Base-by-base conservation (phyloP, 2,888 invertebrate species). In the Meiosimyza decipiens region DNA sequence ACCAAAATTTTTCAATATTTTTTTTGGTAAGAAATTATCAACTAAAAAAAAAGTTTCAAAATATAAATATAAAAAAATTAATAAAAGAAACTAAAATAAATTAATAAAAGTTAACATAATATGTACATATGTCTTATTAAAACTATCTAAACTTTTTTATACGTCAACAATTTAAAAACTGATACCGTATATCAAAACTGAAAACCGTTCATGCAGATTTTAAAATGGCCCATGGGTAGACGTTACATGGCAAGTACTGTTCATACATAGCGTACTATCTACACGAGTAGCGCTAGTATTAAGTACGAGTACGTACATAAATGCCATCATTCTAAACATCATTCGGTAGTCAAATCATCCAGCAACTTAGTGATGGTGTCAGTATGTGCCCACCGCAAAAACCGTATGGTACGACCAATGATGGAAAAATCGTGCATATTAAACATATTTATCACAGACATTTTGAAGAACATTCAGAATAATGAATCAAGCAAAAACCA, bases 401-500 rank as follows among this genome's bases (percentile, higher is more conserved):
- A 57, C 22, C 57, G 28, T 57, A 57, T 28, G 18, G 57, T 28
- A 57, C 57, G 57, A 57, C 59, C 59, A 57, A 54, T 70, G 74
- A 74, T 73, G 71, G 75, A 52, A 62, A 69, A 74, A 71, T 74
- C 75, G 75, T 76, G 75, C 72, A 75, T 73, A 72, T 69, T 71
- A 69, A 70, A 73, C 67, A 62, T 78, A 80, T 82, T 81, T 81
- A 81, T 78, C 80, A 80, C 79, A 81, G 57, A 28, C 57, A 40
- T 40, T 40, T 57, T 18, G 57, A 57, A 57, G 57, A 57, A 28
- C 40, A 40, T 40, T 40, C 40, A 40, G 40, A 40, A 40, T 40
- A 40, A 40, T 9, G 40, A 40, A 40, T 40, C 6, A 9, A 40
- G 40, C 40, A 1, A 6, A 40, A 40, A 40, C 40, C 40, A 40